A percentile compares a stretch with the other conserved stretches of the same genome.
phyloP scores from a whole-genome alignment of 2,113 vertebrate genomes.

The Trematomus loennbergii region DNA sequence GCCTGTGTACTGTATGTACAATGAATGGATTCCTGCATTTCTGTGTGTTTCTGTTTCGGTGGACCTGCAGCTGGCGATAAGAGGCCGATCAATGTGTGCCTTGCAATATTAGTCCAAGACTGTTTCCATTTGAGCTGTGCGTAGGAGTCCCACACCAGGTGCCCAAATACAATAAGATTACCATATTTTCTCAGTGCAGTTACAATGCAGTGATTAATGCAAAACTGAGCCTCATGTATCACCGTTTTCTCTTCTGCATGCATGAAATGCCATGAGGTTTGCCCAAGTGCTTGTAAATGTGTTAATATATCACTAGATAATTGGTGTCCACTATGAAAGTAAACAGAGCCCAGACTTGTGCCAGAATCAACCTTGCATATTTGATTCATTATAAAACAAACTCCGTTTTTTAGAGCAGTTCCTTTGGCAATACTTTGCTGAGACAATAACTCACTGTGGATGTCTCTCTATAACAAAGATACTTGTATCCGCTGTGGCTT shows the following conservation, averaged over 20 bases:
- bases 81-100: slow-evolving; percentile 34
- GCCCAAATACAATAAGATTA: slow-evolving; percentile 56
- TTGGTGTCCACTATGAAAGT: slow-evolving; percentile 35
- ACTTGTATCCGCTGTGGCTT: slow-evolving; percentile 48
- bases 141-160: slow-evolving; percentile 33
- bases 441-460: slow-evolving; percentile 35
- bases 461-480: slow-evolving; percentile 50
- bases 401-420: slow-evolving; percentile 11
- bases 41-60: not conserved
- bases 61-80: slow-evolving; percentile 49
- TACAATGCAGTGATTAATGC: slow-evolving; percentile 49
- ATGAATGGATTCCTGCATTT: slow-evolving; percentile 6
- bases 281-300: slow-evolving; percentile 57
- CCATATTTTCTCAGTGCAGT: slow-evolving; percentile 48
- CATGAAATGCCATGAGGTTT: slow-evolving; percentile 31
- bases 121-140: slow-evolving; percentile 38
- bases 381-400: slow-evolving; percentile 49
- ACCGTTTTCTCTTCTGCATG: slow-evolving; percentile 35
- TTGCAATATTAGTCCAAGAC: slow-evolving; percentile 15
- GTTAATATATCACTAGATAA: slow-evolving; percentile 59
- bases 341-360: slow-evolving; percentile 37
- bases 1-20: slow-evolving; percentile 3
- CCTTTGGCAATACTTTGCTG: slow-evolving; percentile 25
- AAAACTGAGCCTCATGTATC: slow-evolving; percentile 59
- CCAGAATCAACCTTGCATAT: slow-evolving; percentile 36